Evolutionary conservation across 2,888 invertebrate genomes (phyloP).

Genomic region (Limnephilus marmoratus): DNA sequence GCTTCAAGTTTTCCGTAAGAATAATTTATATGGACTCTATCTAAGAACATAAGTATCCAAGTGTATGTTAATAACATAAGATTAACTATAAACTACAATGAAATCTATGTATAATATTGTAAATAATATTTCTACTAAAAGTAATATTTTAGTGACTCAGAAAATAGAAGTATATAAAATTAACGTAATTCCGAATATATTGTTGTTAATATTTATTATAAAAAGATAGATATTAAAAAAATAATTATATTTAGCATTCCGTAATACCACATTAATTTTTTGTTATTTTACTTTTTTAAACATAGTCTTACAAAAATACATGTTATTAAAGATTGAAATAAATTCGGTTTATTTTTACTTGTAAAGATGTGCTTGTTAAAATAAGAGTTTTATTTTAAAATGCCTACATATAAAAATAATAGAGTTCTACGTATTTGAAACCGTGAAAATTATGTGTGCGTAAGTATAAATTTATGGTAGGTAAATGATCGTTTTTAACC

Average conservation of each 20-base stretch:
- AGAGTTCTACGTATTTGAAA: slow-evolving; percentile 18
- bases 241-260: slow-evolving; percentile 6
- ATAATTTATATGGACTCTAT: background rate
- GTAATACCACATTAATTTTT: background rate
- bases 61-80: background rate
- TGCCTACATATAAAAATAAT: slow-evolving; percentile 17
- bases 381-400: slow-evolving; percentile 28
- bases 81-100: background rate
- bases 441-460: background rate
- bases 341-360: background rate
- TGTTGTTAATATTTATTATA: slow-evolving; percentile 29
- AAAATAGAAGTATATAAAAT: slow-evolving; percentile 22
- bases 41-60: background rate
- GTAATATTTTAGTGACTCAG: background rate
- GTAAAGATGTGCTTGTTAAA: slow-evolving; percentile 28
- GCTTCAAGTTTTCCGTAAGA: background rate
- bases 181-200: slow-evolving; percentile 23
- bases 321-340: background rate
- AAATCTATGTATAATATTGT: background rate
- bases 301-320: background rate
- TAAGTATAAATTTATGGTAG: slow-evolving; percentile 3
- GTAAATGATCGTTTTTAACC: slow-evolving; percentile 17
- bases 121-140: slow-evolving; percentile 23
- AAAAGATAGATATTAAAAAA: background rate
- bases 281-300: background rate